A percentile compares a stretch with the other conserved stretches of the same genome.
phyloP scores from a whole-genome alignment of 1,140 invertebrate species.

The Colletes latitarsis region DNA sequence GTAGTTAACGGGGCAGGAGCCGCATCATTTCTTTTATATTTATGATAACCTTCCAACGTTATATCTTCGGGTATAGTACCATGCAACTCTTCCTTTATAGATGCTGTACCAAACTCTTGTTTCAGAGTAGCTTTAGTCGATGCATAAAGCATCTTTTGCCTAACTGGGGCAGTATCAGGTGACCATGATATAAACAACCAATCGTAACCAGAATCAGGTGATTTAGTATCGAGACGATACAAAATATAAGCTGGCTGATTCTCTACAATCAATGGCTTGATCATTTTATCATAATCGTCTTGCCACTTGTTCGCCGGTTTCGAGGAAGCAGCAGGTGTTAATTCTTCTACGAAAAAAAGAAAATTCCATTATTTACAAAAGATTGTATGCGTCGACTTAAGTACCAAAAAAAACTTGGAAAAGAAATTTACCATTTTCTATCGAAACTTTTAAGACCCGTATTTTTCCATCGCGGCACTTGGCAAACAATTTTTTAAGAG shows the following conservation, averaged over 20 bases:
- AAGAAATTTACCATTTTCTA: conserved; percentile 88
- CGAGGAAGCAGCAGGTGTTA: conserved; percentile 86
- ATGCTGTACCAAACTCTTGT: conserved; percentile 95
- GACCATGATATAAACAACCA: conserved; percentile 98
- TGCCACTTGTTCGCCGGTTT: conserved; percentile 90
- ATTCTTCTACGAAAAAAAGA: conserved; percentile 86
- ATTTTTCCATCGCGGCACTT: conserved; percentile 92
- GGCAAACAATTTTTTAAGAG: conserved; percentile 90
- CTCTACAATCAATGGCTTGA: conserved; percentile 89
- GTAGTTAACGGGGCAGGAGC: conserved; percentile 94
- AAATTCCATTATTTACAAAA: neutral
- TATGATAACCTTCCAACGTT: conserved; percentile 90
- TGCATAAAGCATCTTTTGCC: conserved; percentile 99
- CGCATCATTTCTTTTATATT: conserved; percentile 88
- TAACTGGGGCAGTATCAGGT: conserved; percentile 92
- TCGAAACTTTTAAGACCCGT: conserved; percentile 90
- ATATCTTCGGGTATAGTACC: conserved; percentile 92
- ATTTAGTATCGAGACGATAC: conserved; percentile 85
- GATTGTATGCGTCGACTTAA: neutral
- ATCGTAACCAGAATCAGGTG: conserved; percentile 88
- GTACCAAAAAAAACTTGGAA: too few relatives aligned
- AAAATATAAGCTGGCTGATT: conserved; percentile 97
- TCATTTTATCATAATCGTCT: conserved; percentile 92
- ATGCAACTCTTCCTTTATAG: conserved; percentile 96
- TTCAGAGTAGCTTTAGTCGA: conserved; percentile 99